These are phyloP conservation scores for Sinonovacula constricta DNA, from an alignment of 1,140 invertebrate species.

Conservation along the genomic window DNA sequence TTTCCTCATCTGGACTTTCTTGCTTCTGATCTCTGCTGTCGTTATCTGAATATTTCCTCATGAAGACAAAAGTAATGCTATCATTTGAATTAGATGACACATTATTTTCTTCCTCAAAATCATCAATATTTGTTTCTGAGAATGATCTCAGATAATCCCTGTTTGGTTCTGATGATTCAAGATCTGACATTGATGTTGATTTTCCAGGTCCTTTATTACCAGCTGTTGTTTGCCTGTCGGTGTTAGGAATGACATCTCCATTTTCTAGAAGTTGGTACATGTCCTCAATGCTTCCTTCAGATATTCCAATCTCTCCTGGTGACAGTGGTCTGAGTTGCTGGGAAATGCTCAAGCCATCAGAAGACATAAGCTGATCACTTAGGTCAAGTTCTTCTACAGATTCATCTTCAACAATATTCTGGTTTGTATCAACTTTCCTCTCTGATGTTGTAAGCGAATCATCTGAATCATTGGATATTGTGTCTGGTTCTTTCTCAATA, in stretches of 20 bases:
- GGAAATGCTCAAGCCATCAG: not conserved
- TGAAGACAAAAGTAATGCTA: slow-evolving; percentile 70
- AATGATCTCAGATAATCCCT: slow-evolving; percentile 56
- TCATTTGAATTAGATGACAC: slow-evolving; percentile 61
- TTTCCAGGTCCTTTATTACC: slow-evolving; percentile 50
- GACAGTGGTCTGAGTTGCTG: slow-evolving; percentile 44
- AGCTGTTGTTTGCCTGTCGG: not conserved
- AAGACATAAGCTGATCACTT: no score
- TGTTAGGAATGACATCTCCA: slow-evolving; percentile 2
- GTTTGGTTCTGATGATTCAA: slow-evolving; percentile 25
- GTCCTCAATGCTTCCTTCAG: slow-evolving; percentile 15
- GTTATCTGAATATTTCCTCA: slow-evolving; percentile 37
- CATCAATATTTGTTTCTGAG: slow-evolving; percentile 61
- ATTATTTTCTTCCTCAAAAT: slow-evolving; percentile 47
- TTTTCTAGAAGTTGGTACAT: slow-evolving; percentile 4
- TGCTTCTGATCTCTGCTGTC: not conserved
- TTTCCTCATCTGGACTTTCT: not conserved
- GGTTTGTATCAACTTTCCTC: not conserved
- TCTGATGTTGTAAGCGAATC: not conserved
- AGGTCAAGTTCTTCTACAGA: not conserved
- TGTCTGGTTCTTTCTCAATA: not conserved
- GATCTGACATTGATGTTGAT: slow-evolving; percentile 61
- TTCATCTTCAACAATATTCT: not conserved
- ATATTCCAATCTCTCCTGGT: slow-evolving; percentile 52
- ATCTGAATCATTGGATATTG: not conserved